phyloP scores from a whole-genome alignment of 2,797 vertebrate species.

The Clangula hyemalis region DNA sequence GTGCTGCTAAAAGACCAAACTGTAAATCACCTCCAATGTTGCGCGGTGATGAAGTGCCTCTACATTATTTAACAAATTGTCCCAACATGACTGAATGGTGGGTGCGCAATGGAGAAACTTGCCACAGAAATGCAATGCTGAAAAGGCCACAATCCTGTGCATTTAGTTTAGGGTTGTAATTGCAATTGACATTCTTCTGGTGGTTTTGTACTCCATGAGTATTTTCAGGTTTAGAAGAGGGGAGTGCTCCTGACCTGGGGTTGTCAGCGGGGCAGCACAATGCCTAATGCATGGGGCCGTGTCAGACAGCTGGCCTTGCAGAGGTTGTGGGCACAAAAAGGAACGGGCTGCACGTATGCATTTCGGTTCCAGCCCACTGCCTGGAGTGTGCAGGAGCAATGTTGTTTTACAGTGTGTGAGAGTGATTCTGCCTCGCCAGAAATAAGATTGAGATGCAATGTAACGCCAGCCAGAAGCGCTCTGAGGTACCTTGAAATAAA shows the following conservation, averaged over 20 bases:
- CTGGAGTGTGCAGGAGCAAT: not conserved
- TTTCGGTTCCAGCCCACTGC: conserved; percentile 14
- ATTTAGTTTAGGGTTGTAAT: not conserved
- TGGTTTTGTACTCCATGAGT: not conserved
- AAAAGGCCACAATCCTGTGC: not conserved
- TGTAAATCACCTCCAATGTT: conserved; percentile 10
- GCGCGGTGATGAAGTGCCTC: conserved; percentile 3
- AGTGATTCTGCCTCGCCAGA: not conserved
- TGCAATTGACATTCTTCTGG: not conserved
- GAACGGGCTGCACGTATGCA: accelerated
- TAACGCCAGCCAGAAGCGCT: conserved; percentile 22
- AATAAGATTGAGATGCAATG: conserved; percentile 31
- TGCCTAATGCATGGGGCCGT: not conserved
- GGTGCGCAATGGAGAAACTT: not conserved
- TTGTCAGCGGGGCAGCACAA: not conserved
- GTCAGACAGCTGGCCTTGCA: not conserved
- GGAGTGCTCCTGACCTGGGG: not conserved
- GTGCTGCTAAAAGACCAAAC: conserved; percentile 3
- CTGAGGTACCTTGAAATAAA: conserved; percentile 37
- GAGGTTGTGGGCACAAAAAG: not conserved
- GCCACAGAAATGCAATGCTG: not conserved
- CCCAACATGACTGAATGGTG: not conserved
- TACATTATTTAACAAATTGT: conserved; percentile 43
- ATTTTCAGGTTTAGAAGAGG: not conserved
- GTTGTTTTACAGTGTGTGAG: not conserved